A percentile compares a stretch with the other conserved stretches of the same genome.
Conservation (phyloP, 1,140 invertebrate species). For the Drosophila micromelanica region DNA sequence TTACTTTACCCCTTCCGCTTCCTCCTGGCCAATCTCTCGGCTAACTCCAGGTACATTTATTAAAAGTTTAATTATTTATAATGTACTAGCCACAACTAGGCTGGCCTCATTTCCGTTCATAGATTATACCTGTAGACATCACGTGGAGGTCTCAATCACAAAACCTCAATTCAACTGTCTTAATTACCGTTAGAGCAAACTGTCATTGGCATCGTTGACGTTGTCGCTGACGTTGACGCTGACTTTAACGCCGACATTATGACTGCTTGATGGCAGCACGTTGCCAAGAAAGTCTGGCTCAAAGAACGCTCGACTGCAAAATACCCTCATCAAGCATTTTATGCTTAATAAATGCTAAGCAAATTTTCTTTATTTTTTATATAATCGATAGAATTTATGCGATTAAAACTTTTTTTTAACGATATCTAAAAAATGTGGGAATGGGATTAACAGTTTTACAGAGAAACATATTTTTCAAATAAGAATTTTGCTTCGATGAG, state of each 20-base stretch:
- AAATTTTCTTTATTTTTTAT: too few species aligned
- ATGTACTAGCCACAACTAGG: too few species aligned
- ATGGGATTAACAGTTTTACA: too few species aligned
- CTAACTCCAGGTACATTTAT: too few species aligned
- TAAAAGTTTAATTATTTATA: too few species aligned
- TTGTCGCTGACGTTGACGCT: neutral
- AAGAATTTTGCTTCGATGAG: too few species aligned
- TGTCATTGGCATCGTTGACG: conserved; percentile 22
- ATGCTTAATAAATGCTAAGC: too few species aligned
- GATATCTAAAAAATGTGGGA: too few species aligned
- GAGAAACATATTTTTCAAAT: too few species aligned
- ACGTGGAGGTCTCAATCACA: neutral
- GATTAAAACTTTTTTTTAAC: too few species aligned
- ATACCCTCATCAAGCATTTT: neutral
- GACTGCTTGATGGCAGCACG: conserved; percentile 4
- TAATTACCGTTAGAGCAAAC: conserved; percentile 29
- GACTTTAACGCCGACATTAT: neutral
- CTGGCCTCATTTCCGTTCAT: conserved; percentile 14
- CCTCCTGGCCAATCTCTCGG: too few species aligned
- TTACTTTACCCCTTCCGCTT: neutral
- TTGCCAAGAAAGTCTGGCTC: neutral
- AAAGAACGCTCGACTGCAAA: neutral
- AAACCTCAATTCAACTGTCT: conserved; percentile 27
- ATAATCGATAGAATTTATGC: too few species aligned
- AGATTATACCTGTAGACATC: neutral